Percentiles rank a stretch among this genome's conserved stretches.
phyloP scores from a whole-genome alignment of 2,888 invertebrate genomes.

The Pollenia angustigena region DNA sequence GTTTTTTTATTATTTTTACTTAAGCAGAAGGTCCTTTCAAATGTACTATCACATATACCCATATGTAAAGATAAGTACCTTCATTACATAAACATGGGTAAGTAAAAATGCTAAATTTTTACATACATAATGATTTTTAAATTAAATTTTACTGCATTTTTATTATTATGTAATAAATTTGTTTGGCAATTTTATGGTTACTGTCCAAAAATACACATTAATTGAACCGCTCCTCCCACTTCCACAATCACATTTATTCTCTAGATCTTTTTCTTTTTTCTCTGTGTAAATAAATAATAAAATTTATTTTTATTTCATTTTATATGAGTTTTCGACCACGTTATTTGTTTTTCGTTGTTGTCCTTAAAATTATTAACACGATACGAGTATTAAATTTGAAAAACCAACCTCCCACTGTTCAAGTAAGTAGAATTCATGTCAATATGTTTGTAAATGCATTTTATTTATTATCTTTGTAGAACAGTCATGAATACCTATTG shows the following conservation, averaged over 20 bases:
- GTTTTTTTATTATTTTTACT: background rate
- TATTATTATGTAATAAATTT: slow-evolving; percentile 26
- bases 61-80: too few relatives aligned
- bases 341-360: slow-evolving; percentile 16
- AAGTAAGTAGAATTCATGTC: background rate
- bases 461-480: background rate
- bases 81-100: background rate
- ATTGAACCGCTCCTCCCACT: background rate
- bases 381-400: background rate
- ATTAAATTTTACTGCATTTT: slow-evolving; percentile 13
- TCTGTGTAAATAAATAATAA: slow-evolving; percentile 2
- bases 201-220: background rate
- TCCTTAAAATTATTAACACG: slow-evolving; percentile 10
- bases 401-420: background rate
- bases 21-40: background rate
- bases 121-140: background rate
- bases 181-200: background rate
- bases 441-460: background rate
- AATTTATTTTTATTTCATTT: background rate
- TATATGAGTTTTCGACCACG: background rate
- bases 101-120: background rate
- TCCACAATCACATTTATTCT: background rate
- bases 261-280: background rate
- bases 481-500: slow-evolving; percentile 11
- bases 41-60: background rate